Evolutionary conservation across 2,888 invertebrate genomes (phyloP).

Genomic region (Agrotis puta): DNA sequence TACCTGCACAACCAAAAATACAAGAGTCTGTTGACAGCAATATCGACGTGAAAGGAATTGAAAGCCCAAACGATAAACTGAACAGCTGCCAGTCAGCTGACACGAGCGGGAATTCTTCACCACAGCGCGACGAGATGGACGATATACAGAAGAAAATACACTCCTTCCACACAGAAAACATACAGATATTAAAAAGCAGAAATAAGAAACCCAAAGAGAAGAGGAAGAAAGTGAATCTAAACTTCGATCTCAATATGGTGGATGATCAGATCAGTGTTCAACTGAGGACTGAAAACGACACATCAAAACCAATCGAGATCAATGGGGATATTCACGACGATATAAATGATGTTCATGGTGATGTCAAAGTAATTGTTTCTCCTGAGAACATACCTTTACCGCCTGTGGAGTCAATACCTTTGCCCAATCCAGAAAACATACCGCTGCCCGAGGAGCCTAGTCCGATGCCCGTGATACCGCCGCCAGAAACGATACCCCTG

Average conservation of each 20-base stretch:
- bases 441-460: constrained; percentile 83
- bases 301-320: constrained; percentile 74
- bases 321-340: constrained; percentile 85
- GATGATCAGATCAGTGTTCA: constrained; percentile 89
- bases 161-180: constrained; percentile 92
- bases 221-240: constrained; percentile 89
- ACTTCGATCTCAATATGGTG: constrained; percentile 89
- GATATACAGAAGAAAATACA: constrained; percentile 92
- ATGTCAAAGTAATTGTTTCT: constrained; percentile 78
- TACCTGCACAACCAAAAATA: constrained; percentile 81
- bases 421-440: constrained; percentile 84
- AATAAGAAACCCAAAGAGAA: constrained; percentile 91
- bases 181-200: constrained; percentile 91
- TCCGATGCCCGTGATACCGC: constrained; percentile 77
- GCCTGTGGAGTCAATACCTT: constrained; percentile 86
- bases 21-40: constrained; percentile 78
- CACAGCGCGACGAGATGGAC: constrained; percentile 90
- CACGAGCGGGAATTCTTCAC: constrained; percentile 88
- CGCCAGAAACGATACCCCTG: constrained; percentile 84
- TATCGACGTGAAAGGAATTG: constrained; percentile 77
- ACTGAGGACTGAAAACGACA: constrained; percentile 82
- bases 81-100: constrained; percentile 86
- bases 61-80: constrained; percentile 83
- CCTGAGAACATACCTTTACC: constrained; percentile 85
- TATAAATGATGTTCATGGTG: constrained; percentile 73